Base-by-base conservation (phyloP, 2,888 invertebrate species). In the Orthonychiurus folsomi region DNA sequence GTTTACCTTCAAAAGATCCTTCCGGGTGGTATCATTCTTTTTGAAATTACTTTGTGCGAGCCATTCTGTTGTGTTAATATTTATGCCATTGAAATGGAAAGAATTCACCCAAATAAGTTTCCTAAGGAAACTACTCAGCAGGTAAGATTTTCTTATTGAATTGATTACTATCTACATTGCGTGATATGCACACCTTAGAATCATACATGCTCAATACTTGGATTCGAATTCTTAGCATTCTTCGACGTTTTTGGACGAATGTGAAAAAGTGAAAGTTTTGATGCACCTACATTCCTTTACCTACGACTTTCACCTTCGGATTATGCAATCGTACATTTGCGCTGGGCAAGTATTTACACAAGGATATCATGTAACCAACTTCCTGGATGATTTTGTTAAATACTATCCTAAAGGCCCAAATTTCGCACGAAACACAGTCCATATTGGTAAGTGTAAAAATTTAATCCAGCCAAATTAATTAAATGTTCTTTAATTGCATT, bases 231-330 rank as follows among this genome's bases (percentile, higher is more conserved):
- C 5, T 50, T 75, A 84, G 82, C 83, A 84, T 73, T 81, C 82
- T 62, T 74, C 82, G 64, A 82, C 82, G 71, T 86, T 85, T 74
- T 75, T 85, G 73, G 85, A 85, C 73, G 84, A 84, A 74, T 83
- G 84, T 73, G 87, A 87, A 74, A 82, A 83, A 74, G 83, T 86
- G 65, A 86, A 85, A 75, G 81, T 85, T 64, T 79, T 83, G 64
- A 85, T 87, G 80, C 87, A 87, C 76, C 78, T 87, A 60, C 87
- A 88, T 76, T 87, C 87, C 2, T 88, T 87, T 75, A 85, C 86
- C 0, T 87, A 87, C 73, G 87, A 88, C 77, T 87, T 85, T 76
- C 88, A 88, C 75, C 77, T 88, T 63, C 80, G 87, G 48, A 83
- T 82, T 63, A 81, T 87, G 60, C 84, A 84, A 74, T 81, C 82